A percentile compares a stretch with the other conserved stretches of the same genome.
phyloP scores from a whole-genome alignment of 1,140 invertebrate species.

The Stegodyphus dumicola region DNA sequence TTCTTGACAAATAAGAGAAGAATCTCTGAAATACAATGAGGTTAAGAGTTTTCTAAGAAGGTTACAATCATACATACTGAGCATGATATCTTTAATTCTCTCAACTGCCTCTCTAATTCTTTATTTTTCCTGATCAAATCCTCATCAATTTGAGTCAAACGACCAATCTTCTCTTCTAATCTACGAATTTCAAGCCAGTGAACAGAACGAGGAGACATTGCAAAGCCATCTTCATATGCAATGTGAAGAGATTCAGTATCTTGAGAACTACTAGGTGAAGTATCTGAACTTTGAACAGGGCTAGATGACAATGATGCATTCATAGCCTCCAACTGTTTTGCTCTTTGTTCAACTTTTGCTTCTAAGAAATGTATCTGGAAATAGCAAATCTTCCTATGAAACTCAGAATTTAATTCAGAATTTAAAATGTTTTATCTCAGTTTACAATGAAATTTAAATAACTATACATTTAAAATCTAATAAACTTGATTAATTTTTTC shows the following conservation, averaged over 20 bases:
- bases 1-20: too few species aligned
- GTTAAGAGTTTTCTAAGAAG: too few species aligned
- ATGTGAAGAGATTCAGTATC: conserved; percentile 16
- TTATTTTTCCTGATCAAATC: conserved; percentile 52
- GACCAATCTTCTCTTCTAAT: conserved; percentile 54
- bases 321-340: conserved; percentile 8
- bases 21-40: too few species aligned
- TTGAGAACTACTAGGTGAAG: conserved; percentile 28
- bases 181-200: conserved; percentile 53
- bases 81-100: conserved; percentile 6
- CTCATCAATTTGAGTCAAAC: conserved; percentile 35
- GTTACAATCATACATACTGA: neutral
- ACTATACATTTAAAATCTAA: too few species aligned
- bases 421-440: too few species aligned
- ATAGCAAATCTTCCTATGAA: neutral
- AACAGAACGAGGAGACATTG: conserved; percentile 53
- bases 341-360: conserved; percentile 51
- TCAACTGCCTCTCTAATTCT: conserved; percentile 29
- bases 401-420: too few species aligned
- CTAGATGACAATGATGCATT: neutral
- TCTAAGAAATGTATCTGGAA: conserved; percentile 59
- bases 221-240: conserved; percentile 41
- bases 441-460: too few species aligned
- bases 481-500: too few species aligned
- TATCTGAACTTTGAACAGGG: conserved; percentile 31